Evolutionary conservation across 2,888 invertebrate species (phyloP), one percentile per base, ranked within the genome.

Genomic region (Falcaria lacertinaria): DNA sequence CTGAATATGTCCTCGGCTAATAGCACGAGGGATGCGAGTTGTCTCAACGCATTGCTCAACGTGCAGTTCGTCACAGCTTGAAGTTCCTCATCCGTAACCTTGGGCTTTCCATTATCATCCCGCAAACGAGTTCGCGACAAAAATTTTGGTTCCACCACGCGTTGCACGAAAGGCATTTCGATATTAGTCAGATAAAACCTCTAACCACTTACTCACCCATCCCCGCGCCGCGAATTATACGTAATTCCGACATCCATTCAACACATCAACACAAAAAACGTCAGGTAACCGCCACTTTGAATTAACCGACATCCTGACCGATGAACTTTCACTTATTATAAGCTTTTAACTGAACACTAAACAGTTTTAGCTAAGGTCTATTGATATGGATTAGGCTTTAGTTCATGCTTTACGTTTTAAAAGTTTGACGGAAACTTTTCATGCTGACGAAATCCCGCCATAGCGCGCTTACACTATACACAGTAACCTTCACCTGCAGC

Each of bases 31-130:
- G 95, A 96, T 42, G 96, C 96, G 74, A 97, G 91, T 83, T 97
- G 97, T 52, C 94, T 91, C 50, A 97, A 89, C 47, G 96, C 95
- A 80, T 94, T 94, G 81, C 95, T 94, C 57, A 97, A 89, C 53
- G 97, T 96, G 68, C 94, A 94, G 84, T 97, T 97, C 64, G 95
- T 94, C 63, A 96, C 95, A 50, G 96, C 95, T 74, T 95, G 95
- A 73, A 97, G 91, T 87, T 97, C 96, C 66, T 93, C 92, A 60
- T 94, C 94, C 41, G 89, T 87, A 39, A 94, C 90, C 64, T 77
- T 88, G 43, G 91, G 90, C 56, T 81, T 86, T 47, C 92, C 92
- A 60, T 90, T 86, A 48, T 87, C 91, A 64, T 91, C 91, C 61
- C 90, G 90, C 66, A 93, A 88, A 69, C 90, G 90, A 50, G 91